phyloP scores from a whole-genome alignment of 1,140 invertebrate genomes.

The Leucophenga varia region DNA sequence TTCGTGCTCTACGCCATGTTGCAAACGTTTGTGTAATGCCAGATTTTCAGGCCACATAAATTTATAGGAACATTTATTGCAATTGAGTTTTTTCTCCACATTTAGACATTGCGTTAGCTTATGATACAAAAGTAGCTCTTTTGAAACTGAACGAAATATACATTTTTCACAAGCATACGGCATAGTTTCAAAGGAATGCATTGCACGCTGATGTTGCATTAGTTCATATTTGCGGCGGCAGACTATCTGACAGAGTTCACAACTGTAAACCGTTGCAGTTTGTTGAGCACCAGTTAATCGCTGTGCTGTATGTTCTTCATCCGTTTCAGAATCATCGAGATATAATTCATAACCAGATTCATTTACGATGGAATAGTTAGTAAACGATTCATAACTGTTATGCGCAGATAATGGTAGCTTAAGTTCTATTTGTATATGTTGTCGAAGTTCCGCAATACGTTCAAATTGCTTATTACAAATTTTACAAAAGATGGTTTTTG shows the following conservation, averaged over 20 bases:
- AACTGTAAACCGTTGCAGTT: constrained; percentile 35
- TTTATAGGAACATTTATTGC: constrained; percentile 52
- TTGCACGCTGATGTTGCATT: constrained; percentile 13
- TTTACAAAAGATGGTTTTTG: constrained; percentile 15
- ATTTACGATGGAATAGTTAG: constrained; percentile 20
- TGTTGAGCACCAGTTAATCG: too few relatives aligned
- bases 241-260: constrained; percentile 51
- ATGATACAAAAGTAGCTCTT: constrained; percentile 5
- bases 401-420: not conserved
- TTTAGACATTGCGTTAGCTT: constrained; percentile 15
- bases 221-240: constrained; percentile 36
- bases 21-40: constrained; percentile 53
- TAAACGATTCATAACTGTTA: not conserved
- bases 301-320: not conserved
- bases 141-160: constrained; percentile 13
- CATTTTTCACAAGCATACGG: constrained; percentile 17
- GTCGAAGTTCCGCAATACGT: constrained; percentile 4
- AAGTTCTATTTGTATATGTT: constrained; percentile 6
- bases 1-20: constrained; percentile 46
- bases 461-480: constrained; percentile 9
- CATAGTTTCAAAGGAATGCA: constrained; percentile 14
- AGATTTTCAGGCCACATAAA: constrained; percentile 57
- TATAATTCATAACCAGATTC: not conserved
- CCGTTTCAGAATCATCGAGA: not conserved
- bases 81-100: constrained; percentile 31